A percentile compares a stretch with the other conserved stretches of the same genome.
Conservation (phyloP, 2,888 invertebrate genomes). For the Caenorhabditis plicata region DNA sequence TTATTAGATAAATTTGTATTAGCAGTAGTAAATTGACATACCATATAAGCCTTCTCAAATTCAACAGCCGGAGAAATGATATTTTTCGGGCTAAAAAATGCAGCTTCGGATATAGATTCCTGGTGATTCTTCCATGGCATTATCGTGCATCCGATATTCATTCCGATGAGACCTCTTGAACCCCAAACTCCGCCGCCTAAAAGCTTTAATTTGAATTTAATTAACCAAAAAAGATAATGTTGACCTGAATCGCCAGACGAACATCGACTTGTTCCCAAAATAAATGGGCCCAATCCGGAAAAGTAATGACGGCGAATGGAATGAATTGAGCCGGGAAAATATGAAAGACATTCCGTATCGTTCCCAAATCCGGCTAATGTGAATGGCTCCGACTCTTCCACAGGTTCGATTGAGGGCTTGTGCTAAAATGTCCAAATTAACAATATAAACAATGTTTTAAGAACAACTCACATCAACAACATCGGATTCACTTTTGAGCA, state of each 20-base stretch:
- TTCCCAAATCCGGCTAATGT: slow-evolving; percentile 34
- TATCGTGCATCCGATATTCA: slow-evolving; percentile 31
- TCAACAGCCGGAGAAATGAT: slow-evolving; percentile 27
- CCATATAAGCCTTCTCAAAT: slow-evolving; percentile 28
- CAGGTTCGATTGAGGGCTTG: slow-evolving; percentile 17
- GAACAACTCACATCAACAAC: slow-evolving; percentile 35
- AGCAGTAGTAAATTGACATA: slow-evolving; percentile 22
- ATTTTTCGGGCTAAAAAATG: slow-evolving; percentile 31
- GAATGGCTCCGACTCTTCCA: slow-evolving; percentile 32
- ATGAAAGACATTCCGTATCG: slow-evolving; percentile 18
- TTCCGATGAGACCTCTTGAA: slow-evolving; percentile 30
- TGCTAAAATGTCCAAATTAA: slow-evolving; percentile 32
- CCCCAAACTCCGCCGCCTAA: slow-evolving; percentile 40
- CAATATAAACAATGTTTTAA: slow-evolving; percentile 31
- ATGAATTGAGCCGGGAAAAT: slow-evolving; percentile 31
- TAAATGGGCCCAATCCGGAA: slow-evolving; percentile 29
- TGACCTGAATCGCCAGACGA: slow-evolving; percentile 39
- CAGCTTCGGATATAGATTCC: slow-evolving; percentile 35
- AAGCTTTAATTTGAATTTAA: slow-evolving; percentile 34
- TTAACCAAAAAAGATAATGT: slow-evolving; percentile 30
- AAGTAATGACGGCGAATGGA: slow-evolving; percentile 21
- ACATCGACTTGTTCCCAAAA: slow-evolving; percentile 34
- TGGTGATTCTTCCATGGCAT: slow-evolving; percentile 31
- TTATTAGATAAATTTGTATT: slow-evolving; percentile 33
- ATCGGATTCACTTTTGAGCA: slow-evolving; percentile 34